Evolutionary conservation across 92 coral and sea anemone species (phyloP).

Genomic region (Chrysogorgia sp.): DNA sequence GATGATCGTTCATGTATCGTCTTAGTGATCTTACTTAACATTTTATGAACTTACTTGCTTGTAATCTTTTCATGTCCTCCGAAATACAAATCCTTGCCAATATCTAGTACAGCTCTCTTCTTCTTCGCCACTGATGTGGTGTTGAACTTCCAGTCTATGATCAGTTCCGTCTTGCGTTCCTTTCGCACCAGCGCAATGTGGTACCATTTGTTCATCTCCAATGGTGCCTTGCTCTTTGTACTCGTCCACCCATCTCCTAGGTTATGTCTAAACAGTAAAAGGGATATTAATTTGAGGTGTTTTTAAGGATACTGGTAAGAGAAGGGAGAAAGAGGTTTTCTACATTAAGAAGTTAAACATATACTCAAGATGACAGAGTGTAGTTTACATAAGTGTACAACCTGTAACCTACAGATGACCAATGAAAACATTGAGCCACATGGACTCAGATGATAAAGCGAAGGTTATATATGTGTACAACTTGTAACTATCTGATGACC

Average conservation of each 20-base stretch:
- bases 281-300: neutral
- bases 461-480: no score
- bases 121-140: neutral
- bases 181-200: slow-evolving; percentile 10
- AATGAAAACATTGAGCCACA: no score
- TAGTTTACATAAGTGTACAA: no score
- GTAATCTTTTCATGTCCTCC: slow-evolving; percentile 26
- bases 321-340: no score
- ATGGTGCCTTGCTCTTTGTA: neutral
- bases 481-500: no score
- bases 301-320: no score
- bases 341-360: no score
- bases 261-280: slow-evolving; percentile 8
- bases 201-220: slow-evolving; percentile 43
- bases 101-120: neutral
- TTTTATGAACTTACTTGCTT: neutral
- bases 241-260: slow-evolving; percentile 30
- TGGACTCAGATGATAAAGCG: no score
- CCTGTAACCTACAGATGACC: no score
- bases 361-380: no score
- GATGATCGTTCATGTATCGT: no score
- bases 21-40: no score
- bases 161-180: neutral
- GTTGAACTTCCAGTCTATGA: slow-evolving; percentile 2
- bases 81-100: slow-evolving; percentile 22